Percentiles rank a stretch among this genome's conserved stretches.
Conservation (phyloP, 1,140 invertebrate species). For the silkworm (Bombyx mori) region DNA sequence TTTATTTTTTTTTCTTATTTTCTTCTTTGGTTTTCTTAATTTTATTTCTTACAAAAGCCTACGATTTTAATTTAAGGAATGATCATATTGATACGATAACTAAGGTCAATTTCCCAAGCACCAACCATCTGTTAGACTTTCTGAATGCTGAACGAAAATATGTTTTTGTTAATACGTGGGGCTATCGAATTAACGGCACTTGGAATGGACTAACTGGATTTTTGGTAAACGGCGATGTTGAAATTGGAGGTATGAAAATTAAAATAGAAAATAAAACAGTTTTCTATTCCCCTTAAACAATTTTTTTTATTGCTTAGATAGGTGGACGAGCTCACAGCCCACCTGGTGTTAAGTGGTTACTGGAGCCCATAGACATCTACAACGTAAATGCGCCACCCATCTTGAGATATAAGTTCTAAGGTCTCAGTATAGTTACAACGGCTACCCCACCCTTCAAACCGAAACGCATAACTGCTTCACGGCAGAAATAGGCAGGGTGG, state of each 20-base stretch:
- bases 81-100: conserved; percentile 75
- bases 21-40: too few relatives aligned
- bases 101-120: conserved; percentile 75
- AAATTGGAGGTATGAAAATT: conserved; percentile 71
- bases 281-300: background rate
- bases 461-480: too few relatives aligned
- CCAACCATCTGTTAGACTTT: conserved; percentile 69
- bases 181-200: conserved; percentile 63
- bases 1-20: too few relatives aligned
- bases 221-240: conserved; percentile 71
- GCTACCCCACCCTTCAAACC: too few relatives aligned
- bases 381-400: too few relatives aligned
- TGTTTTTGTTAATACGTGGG: conserved; percentile 71
- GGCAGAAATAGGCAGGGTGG: too few relatives aligned
- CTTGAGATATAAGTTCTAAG: too few relatives aligned
- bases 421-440: too few relatives aligned
- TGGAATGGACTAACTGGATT: conserved; percentile 79
- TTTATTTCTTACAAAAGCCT: too few relatives aligned
- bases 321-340: too few relatives aligned
- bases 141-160: conserved; percentile 73
- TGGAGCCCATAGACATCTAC: too few relatives aligned
- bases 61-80: conserved; percentile 21
- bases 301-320: background rate
- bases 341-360: too few relatives aligned
- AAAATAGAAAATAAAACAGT: background rate